Evolutionary conservation across 1,140 invertebrate genomes (phyloP).

Genomic region (Drosophila sp.): DNA sequence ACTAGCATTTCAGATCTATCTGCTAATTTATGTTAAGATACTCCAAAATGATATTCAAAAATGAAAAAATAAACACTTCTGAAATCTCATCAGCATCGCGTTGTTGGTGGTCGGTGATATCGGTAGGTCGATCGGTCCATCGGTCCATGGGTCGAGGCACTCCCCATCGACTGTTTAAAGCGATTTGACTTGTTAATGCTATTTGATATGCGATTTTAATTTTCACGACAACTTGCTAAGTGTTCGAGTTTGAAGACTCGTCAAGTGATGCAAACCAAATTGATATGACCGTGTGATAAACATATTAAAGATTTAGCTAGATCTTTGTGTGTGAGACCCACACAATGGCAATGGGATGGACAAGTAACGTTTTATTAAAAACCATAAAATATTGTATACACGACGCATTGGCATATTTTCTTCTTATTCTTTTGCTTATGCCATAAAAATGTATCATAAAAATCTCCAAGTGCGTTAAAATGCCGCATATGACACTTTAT

Average conservation of each 20-base stretch:
- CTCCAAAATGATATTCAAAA: conserved; percentile 12
- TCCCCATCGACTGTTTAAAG: background rate
- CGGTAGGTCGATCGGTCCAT: background rate
- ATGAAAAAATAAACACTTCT: background rate
- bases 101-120: conserved; percentile 4
- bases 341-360: background rate
- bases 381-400: conserved; percentile 7
- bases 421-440: conserved; percentile 9
- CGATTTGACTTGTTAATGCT: conserved; percentile 25
- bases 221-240: conserved; percentile 29
- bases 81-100: background rate
- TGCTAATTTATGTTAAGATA: conserved; percentile 29
- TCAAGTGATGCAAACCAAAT: conserved; percentile 19
- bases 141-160: too few relatives aligned
- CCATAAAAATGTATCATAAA: conserved; percentile 30
- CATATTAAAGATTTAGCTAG: conserved; percentile 9
- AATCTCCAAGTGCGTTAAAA: conserved; percentile 19
- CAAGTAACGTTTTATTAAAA: conserved; percentile 22
- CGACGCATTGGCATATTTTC: conserved; percentile 11
- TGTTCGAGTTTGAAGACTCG: conserved; percentile 22
- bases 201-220: conserved; percentile 16
- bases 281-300: conserved; percentile 12
- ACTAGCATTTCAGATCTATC: background rate
- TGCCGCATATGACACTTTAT: conserved; percentile 19
- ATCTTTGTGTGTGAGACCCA: background rate